Conservation (phyloP, 2,888 invertebrate species). For the Exephanes ischioxanthus region DNA sequence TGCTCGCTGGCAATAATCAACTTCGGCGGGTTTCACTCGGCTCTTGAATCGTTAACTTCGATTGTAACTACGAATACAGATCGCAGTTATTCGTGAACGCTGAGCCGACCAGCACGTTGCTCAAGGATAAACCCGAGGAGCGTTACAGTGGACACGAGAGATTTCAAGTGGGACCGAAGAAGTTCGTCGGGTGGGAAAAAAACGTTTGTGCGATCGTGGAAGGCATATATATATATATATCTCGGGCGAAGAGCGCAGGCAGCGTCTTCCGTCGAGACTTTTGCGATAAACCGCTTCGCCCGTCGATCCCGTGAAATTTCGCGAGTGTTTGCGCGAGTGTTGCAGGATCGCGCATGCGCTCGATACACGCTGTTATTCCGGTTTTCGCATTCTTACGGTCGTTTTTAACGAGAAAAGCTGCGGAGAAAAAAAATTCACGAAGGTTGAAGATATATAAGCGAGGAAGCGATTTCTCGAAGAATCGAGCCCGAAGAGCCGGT, state of each 20-base stretch:
- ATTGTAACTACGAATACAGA: background rate
- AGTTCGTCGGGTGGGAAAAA: background rate
- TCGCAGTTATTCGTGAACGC: background rate
- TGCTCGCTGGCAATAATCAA: background rate
- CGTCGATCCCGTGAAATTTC: background rate
- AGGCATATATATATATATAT: constrained; percentile 2
- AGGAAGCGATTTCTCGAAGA: background rate
- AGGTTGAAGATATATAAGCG: background rate
- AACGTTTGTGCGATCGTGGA: constrained; percentile 8
- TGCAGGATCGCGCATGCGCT: constrained; percentile 35
- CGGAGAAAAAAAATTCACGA: background rate
- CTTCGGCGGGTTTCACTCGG: background rate
- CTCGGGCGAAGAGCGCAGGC: background rate
- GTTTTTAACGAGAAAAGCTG: background rate
- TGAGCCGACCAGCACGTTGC: background rate
- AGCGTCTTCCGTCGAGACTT: constrained; percentile 7
- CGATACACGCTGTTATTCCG: constrained; percentile 1
- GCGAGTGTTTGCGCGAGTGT: constrained; percentile 20
- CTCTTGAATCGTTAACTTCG: background rate
- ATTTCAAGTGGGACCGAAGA: background rate
- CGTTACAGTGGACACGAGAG: constrained; percentile 1
- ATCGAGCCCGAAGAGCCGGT: background rate
- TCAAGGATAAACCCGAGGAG: background rate
- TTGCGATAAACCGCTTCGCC: constrained; percentile 2
- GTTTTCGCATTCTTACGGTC: background rate